A percentile compares a stretch with the other conserved stretches of the same genome.
phyloP scores from a whole-genome alignment of 1,140 invertebrate genomes.

The Caenorhabditis inopinata region DNA sequence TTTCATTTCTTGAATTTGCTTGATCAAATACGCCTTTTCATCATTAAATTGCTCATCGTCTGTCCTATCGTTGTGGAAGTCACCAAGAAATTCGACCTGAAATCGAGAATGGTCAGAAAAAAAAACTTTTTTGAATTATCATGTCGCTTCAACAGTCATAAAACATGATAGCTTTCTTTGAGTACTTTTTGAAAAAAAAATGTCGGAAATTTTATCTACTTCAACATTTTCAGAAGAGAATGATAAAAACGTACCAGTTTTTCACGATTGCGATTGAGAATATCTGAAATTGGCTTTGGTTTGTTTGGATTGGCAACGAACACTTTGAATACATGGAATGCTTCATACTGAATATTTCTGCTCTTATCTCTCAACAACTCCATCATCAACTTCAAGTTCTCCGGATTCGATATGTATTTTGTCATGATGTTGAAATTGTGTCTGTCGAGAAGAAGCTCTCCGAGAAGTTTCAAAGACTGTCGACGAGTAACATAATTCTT shows the following conservation, averaged over 20 bases:
- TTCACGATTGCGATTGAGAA: slow-evolving; percentile 94
- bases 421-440: slow-evolving; percentile 99
- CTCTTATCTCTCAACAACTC: slow-evolving; percentile 99
- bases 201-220: no score
- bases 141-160: no score
- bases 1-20: slow-evolving; percentile 99
- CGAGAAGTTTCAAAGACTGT: slow-evolving; percentile 92
- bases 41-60: slow-evolving; percentile 99
- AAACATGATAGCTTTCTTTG: no score
- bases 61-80: slow-evolving; percentile 97
- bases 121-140: no score
- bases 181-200: no score
- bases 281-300: slow-evolving; percentile 96
- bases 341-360: slow-evolving; percentile 99
- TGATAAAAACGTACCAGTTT: slow-evolving; percentile 76
- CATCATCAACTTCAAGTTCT: slow-evolving; percentile 99
- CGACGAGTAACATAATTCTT: slow-evolving; percentile 96
- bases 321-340: slow-evolving; percentile 99
- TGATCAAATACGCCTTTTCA: slow-evolving; percentile 99
- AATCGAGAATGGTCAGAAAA: neutral
- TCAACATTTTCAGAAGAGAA: neutral
- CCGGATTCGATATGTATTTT: slow-evolving; percentile 95
- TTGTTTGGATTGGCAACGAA: slow-evolving; percentile 99
- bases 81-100: slow-evolving; percentile 84
- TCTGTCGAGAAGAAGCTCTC: slow-evolving; percentile 92